Conservation (phyloP, 2,888 invertebrate species). For the Lottia gigantea region DNA sequence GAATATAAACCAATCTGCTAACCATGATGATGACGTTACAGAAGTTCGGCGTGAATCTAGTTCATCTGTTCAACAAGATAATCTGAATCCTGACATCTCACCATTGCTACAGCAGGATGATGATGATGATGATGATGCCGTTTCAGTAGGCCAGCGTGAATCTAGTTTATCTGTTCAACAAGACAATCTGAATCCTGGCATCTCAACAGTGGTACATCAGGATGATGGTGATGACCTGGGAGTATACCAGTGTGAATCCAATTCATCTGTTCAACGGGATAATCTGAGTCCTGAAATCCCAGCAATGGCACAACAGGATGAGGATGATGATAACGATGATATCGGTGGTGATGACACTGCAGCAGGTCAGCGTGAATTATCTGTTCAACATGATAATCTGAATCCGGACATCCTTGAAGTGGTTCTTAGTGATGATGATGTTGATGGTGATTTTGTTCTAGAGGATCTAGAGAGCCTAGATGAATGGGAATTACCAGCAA, state of each 20-base stretch:
- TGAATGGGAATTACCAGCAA: not conserved
- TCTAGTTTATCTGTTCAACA: too few relatives aligned
- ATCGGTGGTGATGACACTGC: slow-evolving; percentile 9
- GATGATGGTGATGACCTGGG: slow-evolving; percentile 3
- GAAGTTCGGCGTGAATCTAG: not conserved
- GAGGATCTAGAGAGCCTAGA: not conserved
- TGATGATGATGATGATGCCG: not conserved
- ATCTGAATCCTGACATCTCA: not conserved
- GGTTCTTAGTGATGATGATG: not conserved
- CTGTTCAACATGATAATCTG: too few relatives aligned
- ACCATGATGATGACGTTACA: slow-evolving; percentile 10
- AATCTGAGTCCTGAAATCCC: not conserved
- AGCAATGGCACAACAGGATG: not conserved
- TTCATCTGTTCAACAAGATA: slow-evolving; percentile 5
- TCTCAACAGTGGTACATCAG: slow-evolving; percentile 3
- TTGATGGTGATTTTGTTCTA: not conserved
- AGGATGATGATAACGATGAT: too few relatives aligned
- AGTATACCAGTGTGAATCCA: not conserved
- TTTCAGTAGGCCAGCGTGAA: slow-evolving; percentile 1
- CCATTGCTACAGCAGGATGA: not conserved
- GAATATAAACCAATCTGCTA: not conserved
- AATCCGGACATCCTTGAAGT: not conserved
- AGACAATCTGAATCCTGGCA: not conserved
- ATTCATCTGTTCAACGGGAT: not conserved
- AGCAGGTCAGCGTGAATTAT: slow-evolving; percentile 8